A percentile compares a stretch with the other conserved stretches of the same genome.
phyloP scores from a whole-genome alignment of 2,113 vertebrate genomes.

The Hyla sarda region DNA sequence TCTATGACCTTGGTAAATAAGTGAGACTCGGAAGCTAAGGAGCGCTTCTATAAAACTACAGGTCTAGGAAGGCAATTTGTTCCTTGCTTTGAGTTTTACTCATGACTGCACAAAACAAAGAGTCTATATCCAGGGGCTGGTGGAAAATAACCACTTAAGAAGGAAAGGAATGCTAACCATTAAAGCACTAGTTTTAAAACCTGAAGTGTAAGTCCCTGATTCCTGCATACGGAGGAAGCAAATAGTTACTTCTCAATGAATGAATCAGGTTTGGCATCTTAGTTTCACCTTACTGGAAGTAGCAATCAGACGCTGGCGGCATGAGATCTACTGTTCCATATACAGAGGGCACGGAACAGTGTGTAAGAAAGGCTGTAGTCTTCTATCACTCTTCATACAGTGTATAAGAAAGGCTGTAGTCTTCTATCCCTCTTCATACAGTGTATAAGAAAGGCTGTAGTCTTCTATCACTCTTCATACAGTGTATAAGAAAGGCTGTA shows the following conservation, averaged over 20 bases:
- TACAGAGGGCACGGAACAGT: not conserved
- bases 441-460: not conserved
- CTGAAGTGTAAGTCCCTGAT: not conserved
- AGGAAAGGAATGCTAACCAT: not conserved
- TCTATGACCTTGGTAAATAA: not conserved
- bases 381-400: no score
- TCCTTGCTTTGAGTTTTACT: slow-evolving; percentile 12
- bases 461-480: not conserved
- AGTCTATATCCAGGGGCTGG: not conserved
- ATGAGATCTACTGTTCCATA: not conserved
- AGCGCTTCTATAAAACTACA: not conserved
- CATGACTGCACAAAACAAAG: not conserved
- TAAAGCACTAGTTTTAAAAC: not conserved
- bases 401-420: no score
- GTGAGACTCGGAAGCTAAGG: not conserved
- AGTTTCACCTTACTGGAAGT: not conserved
- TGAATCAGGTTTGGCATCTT: not conserved
- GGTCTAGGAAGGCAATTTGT: not conserved
- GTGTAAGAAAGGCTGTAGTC: not conserved
- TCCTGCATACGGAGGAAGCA: not conserved
- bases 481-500: not conserved
- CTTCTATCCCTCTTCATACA: not conserved
- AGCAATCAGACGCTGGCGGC: not conserved
- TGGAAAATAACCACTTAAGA: not conserved
- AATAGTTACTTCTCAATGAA: not conserved